Evolutionary conservation across 2,888 invertebrate genomes (phyloP).

Genomic region (Rotaria macrura): DNA sequence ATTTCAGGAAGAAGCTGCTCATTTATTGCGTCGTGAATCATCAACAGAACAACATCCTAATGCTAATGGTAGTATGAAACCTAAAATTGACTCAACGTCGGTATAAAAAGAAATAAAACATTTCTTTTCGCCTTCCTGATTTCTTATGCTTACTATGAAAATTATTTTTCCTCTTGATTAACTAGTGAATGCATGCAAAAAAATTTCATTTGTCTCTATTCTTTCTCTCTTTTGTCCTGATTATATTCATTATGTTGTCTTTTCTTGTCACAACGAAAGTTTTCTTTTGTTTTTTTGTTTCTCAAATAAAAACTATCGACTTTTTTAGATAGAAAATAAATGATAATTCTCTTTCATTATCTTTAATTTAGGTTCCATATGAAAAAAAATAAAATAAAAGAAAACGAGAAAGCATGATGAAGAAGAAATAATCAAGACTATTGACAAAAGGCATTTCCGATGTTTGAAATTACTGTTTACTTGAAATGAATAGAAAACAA

Average conservation of each 20-base stretch:
- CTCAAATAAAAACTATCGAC: neutral
- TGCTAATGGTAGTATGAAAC: neutral
- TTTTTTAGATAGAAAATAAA: neutral
- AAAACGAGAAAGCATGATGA: neutral
- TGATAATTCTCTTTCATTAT: neutral
- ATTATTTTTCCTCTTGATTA: neutral
- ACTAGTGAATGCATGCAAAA: neutral
- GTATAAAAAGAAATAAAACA: neutral
- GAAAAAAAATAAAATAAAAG: too few species aligned
- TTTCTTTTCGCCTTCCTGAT: neutral
- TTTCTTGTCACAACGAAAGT: too few species aligned
- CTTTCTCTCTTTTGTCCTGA: neutral
- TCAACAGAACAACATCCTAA: neutral
- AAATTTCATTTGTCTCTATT: neutral
- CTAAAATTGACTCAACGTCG: neutral
- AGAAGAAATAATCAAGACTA: too few species aligned
- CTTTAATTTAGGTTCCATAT: neutral
- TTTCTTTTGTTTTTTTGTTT: neutral
- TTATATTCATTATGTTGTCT: too few species aligned
- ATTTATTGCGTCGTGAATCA: neutral
- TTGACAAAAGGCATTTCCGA: neutral
- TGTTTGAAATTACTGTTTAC: neutral
- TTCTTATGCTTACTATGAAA: neutral
- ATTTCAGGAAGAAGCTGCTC: neutral
- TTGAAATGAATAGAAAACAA: neutral